Conservation (phyloP, 2,113 vertebrate species). For the Corythoichthys haematopterus region DNA sequence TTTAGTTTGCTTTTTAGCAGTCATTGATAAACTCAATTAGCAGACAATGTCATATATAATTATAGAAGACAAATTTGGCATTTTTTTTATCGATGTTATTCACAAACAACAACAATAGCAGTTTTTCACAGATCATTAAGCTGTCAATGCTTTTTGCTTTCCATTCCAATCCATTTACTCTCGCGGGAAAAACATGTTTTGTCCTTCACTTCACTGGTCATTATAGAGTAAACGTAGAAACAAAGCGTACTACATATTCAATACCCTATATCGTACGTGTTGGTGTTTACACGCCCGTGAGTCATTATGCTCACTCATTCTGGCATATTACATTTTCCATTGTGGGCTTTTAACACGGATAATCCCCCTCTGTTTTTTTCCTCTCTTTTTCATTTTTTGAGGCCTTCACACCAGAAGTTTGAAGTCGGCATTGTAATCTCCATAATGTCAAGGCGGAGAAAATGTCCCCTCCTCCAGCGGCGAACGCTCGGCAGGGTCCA, state of each 20-base stretch:
- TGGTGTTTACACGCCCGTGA: background rate
- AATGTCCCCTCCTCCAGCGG: conserved; percentile 57
- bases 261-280: background rate
- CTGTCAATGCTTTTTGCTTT: background rate
- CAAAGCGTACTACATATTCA: background rate
- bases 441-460: conserved; percentile 57
- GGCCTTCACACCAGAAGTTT: conserved; percentile 48
- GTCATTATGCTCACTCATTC: conserved; percentile 6
- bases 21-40: too few relatives aligned
- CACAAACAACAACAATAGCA: background rate
- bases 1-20: too few relatives aligned
- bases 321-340: conserved; percentile 1
- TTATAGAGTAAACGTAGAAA: background rate
- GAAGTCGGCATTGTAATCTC: conserved; percentile 55
- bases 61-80: background rate
- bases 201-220: background rate
- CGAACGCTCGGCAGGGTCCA: conserved; percentile 47
- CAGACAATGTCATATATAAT: background rate
- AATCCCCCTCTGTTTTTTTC: conserved; percentile 7
- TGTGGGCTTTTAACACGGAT: conserved; percentile 23
- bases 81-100: background rate
- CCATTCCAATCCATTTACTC: background rate
- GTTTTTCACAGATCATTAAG: background rate
- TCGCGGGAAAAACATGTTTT: background rate
- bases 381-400: conserved; percentile 32